Evolutionary conservation across 1,140 invertebrate species (phyloP), one percentile per base, ranked within the genome.

Genomic region (Zaprionus nigranus): DNA sequence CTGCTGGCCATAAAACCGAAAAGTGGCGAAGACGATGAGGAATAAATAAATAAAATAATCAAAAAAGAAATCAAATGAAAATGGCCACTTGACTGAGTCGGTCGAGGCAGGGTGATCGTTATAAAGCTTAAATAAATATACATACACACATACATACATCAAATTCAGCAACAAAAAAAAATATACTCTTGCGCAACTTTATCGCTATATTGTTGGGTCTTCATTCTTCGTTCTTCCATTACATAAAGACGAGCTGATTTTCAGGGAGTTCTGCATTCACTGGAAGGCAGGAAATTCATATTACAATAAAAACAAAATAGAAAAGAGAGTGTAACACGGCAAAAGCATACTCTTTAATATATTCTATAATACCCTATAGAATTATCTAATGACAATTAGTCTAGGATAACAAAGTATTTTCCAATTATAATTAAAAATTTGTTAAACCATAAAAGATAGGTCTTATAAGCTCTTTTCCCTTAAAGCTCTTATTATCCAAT

Each of bases 271-370:
- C 58, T 26, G 53, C 24, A 51, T 81, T 81, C 71, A 34, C 51
- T 82, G 84, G 79, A 81, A 78, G 71, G 67, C 84, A 90, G 85
- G 85, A 90, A 88, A 88, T 56, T 64, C 78, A 70, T 9, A 22
- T 17, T 57, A 49, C 22, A 64, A 38, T 30, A 63, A n/a, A 22
- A 22, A 13, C 26, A 2, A 53, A 2, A 24, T 43, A 30, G 13
- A 15, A 34, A 6, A 11, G n/a, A 26, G 5, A 1, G 5, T 46
- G 5, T 46, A 24, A 24, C 6, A 5, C 20, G 4, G 12, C 9
- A 5, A 3, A 40, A 63, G 61, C 5, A 11, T 9, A 24, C 13
- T 61, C 26, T 5, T 3, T 13, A 12, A 22, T 49, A 49, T 7
- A 49, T 15, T 40, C 2, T 4, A 40, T 4, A 13, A 36, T 36